A percentile compares a stretch with the other conserved stretches of the same genome.
phyloP scores from a whole-genome alignment of 2,888 invertebrate species.

The Sceliomorpha sp. region DNA sequence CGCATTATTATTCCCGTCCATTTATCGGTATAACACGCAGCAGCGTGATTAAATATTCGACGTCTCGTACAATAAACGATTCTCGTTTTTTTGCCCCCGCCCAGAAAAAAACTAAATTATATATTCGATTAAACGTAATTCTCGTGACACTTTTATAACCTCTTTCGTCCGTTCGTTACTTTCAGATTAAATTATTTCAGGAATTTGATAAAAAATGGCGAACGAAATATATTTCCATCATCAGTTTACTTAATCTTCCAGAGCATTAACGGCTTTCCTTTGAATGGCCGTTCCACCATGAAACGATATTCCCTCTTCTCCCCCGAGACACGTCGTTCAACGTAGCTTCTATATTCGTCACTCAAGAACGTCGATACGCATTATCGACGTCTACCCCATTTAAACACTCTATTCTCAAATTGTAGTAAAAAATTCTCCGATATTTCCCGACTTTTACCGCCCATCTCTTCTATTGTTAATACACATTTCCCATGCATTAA shows the following conservation, averaged over 20 bases:
- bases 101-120: slow-evolving; percentile 31
- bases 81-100: slow-evolving; percentile 4
- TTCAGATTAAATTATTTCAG: slow-evolving; percentile 35
- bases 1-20: slow-evolving; percentile 33
- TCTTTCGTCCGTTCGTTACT: slow-evolving; percentile 38
- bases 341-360: slow-evolving; percentile 53
- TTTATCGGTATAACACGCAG: slow-evolving; percentile 27
- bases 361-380: slow-evolving; percentile 54
- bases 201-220: slow-evolving; percentile 49
- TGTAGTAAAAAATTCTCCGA: slow-evolving; percentile 39
- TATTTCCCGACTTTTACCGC: slow-evolving; percentile 20
- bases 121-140: slow-evolving; percentile 58
- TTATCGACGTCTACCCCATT: slow-evolving; percentile 50
- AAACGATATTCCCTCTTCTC: slow-evolving; percentile 45
- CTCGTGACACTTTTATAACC: slow-evolving; percentile 52
- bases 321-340: slow-evolving; percentile 49
- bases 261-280: slow-evolving; percentile 53
- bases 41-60: slow-evolving; percentile 24
- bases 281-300: slow-evolving; percentile 53
- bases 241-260: slow-evolving; percentile 54
- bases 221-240: slow-evolving; percentile 49
- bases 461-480: slow-evolving; percentile 30
- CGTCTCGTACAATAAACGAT: slow-evolving; percentile 27
- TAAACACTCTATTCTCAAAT: slow-evolving; percentile 53
- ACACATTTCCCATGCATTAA: slow-evolving; percentile 23